Evolutionary conservation across 2,113 vertebrate genomes (phyloP).

Genomic region (Brienomyrus brachyistius): DNA sequence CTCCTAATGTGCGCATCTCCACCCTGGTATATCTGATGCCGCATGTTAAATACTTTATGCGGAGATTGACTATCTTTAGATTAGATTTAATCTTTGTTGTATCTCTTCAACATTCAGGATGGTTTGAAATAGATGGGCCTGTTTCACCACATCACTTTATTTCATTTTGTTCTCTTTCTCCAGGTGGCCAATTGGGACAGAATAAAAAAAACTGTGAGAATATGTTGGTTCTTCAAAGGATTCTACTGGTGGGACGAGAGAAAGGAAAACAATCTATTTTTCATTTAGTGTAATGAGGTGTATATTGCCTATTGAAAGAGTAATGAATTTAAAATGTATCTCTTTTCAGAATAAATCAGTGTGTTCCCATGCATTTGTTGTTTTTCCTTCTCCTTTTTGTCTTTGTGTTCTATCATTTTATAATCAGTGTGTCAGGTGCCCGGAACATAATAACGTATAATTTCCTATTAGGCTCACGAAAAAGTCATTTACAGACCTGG

Average conservation of each 20-base stretch:
- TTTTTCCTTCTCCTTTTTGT: constrained; percentile 24
- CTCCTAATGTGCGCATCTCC: neutral
- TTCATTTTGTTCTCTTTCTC: neutral
- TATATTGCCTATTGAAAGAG: constrained; percentile 43
- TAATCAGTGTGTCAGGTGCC: constrained; percentile 40
- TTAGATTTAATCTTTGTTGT: constrained; percentile 15
- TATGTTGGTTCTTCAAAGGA: constrained; percentile 29
- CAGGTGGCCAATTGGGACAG: constrained; percentile 8
- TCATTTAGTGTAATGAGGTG: constrained; percentile 46
- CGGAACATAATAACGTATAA: constrained; percentile 40
- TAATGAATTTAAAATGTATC: constrained; percentile 41
- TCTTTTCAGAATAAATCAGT: constrained; percentile 41
- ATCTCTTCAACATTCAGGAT: neutral
- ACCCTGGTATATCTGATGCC: neutral
- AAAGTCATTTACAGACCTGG: constrained; percentile 34
- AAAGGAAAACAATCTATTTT: constrained; percentile 28
- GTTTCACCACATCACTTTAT: neutral
- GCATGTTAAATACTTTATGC: constrained; percentile 4
- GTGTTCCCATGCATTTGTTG: constrained; percentile 26
- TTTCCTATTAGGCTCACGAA: constrained; percentile 45
- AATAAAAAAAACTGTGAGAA: constrained; percentile 12
- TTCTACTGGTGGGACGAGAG: constrained; percentile 30
- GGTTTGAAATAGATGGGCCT: neutral
- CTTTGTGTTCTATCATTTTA: constrained; percentile 38
- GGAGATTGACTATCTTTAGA: constrained; percentile 2